Evolutionary conservation across 2,113 vertebrate genomes (phyloP), one percentile per base, ranked within the genome.

Genomic region (Anthoscopus minutus): DNA sequence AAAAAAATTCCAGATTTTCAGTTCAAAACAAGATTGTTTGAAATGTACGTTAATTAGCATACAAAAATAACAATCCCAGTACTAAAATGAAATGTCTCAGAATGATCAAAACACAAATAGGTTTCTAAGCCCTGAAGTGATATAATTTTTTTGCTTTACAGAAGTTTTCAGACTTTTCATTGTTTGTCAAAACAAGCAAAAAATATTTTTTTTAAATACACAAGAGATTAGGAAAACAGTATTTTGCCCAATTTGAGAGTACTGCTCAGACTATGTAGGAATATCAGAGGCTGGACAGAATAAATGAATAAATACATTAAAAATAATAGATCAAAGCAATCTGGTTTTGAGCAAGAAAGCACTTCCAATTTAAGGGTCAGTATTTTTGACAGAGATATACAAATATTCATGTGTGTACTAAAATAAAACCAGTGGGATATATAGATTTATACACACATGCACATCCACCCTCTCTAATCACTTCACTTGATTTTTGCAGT

Each of bases 21-120:
- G 91, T 96, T 96, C 96, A 95, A 96, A 96, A 96, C 88, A 96
- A 96, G 83, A 86, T 92, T 94, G 96, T 93, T 96, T 96, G 96
- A 96, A 96, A 96, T 83, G 83, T 92, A 94, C 4, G 20, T 93
- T 96, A 95, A 96, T 96, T 96, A 96, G 96, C 95, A 96, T 95
- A 94, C 92, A 96, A 93, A 96, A 95, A 96, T 88, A 95, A 90
- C 95, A 95, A 86, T 86, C 94, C 80, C 56, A 40, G 92, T 93
- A 94, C 92, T 83, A 96, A 96, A 96, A 96, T 90, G 92, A 96
- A 96, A 88, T 90, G 94, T 94, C 92, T 95, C 13, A 1, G 51
- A 95, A 93, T 96, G 96, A 96, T 96, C 96, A 96, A 96, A 96
- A 96, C 94, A 86, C 50, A 93, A 95, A 81, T 89, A 96, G 92